These are phyloP conservation scores for Mayetiola destructor DNA, from an alignment of 2,888 invertebrate species.

Conservation along the genomic window DNA sequence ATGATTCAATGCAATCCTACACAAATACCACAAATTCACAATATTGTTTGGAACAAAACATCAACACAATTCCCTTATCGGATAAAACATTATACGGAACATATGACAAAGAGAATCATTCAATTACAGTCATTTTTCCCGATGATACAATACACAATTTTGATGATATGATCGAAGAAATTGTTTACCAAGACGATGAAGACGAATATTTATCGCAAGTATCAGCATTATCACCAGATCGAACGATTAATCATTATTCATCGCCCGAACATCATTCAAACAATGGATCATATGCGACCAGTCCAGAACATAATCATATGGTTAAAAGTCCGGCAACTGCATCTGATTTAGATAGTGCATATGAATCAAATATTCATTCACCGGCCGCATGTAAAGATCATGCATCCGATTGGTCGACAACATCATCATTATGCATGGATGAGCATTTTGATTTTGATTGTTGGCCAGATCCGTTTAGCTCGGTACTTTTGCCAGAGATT, in stretches of 20 bases:
- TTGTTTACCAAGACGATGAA: conserved; percentile 32
- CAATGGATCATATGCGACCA: background rate
- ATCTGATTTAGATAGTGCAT: conserved; percentile 43
- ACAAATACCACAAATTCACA: background rate
- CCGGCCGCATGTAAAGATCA: conserved; percentile 31
- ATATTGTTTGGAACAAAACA: conserved; percentile 19
- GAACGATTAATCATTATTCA: conserved; percentile 6
- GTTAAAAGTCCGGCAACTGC: conserved; percentile 25
- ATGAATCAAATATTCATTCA: conserved; percentile 47
- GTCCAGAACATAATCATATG: background rate
- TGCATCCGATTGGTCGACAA: background rate
- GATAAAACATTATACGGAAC: conserved; percentile 45
- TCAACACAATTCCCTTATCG: background rate
- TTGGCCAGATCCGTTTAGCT: too few relatives aligned
- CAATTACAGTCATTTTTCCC: conserved; percentile 56
- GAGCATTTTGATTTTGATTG: background rate
- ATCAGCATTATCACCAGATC: conserved; percentile 15
- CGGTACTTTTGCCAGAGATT: too few relatives aligned
- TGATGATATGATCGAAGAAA: conserved; percentile 36
- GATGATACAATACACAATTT: conserved; percentile 39
- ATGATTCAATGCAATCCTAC: background rate
- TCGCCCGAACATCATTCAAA: too few relatives aligned
- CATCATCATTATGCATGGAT: background rate
- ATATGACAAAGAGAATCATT: conserved; percentile 56
- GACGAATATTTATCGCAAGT: conserved; percentile 16